These are phyloP conservation scores for Onychomys torridus DNA, from an alignment of 2,797 vertebrate species.

Conservation along the genomic window DNA sequence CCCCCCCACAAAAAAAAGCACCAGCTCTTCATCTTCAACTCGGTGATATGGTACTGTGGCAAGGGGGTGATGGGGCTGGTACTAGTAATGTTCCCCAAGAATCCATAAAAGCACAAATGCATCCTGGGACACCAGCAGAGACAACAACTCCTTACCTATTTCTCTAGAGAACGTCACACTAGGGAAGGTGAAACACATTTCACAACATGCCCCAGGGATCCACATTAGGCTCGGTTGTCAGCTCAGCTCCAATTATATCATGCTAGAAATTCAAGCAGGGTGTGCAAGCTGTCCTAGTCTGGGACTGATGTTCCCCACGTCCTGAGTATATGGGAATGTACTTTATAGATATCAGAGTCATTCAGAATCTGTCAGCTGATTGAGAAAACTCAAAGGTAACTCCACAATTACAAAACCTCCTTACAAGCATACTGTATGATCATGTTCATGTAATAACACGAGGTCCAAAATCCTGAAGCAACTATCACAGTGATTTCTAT, in stretches of 20 bases:
- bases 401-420: neutral
- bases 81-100: neutral
- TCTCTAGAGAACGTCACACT: neutral
- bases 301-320: neutral
- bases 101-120: neutral
- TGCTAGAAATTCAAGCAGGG: neutral
- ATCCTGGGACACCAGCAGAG: neutral
- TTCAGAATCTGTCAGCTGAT: neutral
- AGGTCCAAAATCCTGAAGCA: slow-evolving; percentile 12
- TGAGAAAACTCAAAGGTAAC: neutral
- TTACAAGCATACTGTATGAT: neutral
- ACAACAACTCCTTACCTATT: neutral
- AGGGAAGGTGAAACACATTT: neutral
- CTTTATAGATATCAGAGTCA: neutral
- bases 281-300: neutral
- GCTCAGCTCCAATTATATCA: neutral
- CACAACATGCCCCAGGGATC: neutral
- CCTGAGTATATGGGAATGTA: neutral
- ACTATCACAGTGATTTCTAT: neutral
- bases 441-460: neutral
- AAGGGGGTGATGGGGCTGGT: neutral
- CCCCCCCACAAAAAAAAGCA: too few relatives aligned
- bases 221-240: neutral
- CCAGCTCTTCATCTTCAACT: neutral
- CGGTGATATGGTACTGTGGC: neutral